These are phyloP conservation scores for Benitochromis conjunctus DNA, from an alignment of 2,113 vertebrate genomes.

Conservation along the genomic window DNA sequence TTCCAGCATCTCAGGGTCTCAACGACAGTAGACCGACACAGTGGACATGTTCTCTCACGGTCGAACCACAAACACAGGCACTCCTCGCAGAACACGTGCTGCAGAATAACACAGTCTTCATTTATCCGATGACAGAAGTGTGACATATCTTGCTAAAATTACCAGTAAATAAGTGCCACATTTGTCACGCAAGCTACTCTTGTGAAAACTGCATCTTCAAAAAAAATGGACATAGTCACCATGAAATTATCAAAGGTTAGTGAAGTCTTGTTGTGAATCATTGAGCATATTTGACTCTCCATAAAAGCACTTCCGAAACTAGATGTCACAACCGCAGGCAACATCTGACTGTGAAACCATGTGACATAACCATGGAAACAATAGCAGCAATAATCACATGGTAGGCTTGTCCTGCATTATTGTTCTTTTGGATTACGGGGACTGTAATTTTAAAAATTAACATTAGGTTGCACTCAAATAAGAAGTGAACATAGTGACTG, in stretches of 20 bases:
- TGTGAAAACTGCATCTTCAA: neutral
- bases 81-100: constrained; percentile 98
- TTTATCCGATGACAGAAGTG: neutral
- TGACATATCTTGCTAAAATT: neutral
- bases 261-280: neutral
- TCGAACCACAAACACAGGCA: constrained; percentile 97
- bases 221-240: neutral
- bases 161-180: neutral
- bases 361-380: neutral
- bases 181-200: neutral
- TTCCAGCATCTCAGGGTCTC: constrained; percentile 95
- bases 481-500: neutral
- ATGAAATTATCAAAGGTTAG: neutral
- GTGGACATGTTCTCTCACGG: constrained; percentile 88
- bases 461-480: neutral
- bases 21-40: constrained; percentile 85
- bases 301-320: neutral
- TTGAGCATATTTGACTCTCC: neutral
- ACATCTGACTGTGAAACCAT: neutral
- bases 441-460: neutral
- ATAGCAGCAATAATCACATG: neutral
- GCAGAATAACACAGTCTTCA: neutral
- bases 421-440: neutral
- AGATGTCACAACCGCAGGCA: neutral
- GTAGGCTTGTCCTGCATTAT: neutral